Base-by-base conservation (phyloP, 2,888 invertebrate species). In the Chloromyia formosa region DNA sequence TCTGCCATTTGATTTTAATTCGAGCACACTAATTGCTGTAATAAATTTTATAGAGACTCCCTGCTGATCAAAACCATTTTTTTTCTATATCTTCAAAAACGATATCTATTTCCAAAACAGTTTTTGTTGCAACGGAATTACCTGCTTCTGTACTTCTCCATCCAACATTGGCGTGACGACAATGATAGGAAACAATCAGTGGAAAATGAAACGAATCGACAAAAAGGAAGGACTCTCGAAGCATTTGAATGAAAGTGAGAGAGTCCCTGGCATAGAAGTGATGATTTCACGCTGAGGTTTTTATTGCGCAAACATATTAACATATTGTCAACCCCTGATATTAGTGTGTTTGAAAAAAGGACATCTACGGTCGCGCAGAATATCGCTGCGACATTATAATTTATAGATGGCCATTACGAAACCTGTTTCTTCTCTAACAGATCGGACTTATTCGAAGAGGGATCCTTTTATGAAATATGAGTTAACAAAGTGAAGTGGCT, bases 221-320 rank as follows among this genome's bases (percentile, higher is more conserved):
- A n/a, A n/a, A 49, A 49, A 3, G 49, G 49, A 49, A 49, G 14
- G 4, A 56, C 18, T 18, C n/a, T n/a, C n/a, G n/a, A n/a, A n/a
- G n/a, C n/a, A n/a, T n/a, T n/a, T n/a, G n/a, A n/a, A n/a, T n/a
- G n/a, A n/a, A 58, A 58, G 22, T 58, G 16, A 58, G 12, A 7
- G 10, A 64, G 20, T 45, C 66, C 53, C 66, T 53, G 16, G 18
- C 49, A 45, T 14, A 68, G 72, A 35, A 64, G 61, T 71, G 74
- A 62, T 58, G 76, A 76, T 76, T 77, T 77, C 77, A 77, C 76
- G 77, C 76, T 76, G 77, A 56, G 75, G 76, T 77, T 77, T 77
- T 77, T 77, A 77, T 77, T 77, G 76, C 74, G 49, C 72, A 73
- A 76, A 77, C 75, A 77, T 74, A 77, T 77, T 77, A 74, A 77